Percentiles rank a stretch among this genome's conserved stretches.
Evolutionary conservation across 2,797 vertebrate species (phyloP).

Genomic region (Aulostomus chinensis): DNA sequence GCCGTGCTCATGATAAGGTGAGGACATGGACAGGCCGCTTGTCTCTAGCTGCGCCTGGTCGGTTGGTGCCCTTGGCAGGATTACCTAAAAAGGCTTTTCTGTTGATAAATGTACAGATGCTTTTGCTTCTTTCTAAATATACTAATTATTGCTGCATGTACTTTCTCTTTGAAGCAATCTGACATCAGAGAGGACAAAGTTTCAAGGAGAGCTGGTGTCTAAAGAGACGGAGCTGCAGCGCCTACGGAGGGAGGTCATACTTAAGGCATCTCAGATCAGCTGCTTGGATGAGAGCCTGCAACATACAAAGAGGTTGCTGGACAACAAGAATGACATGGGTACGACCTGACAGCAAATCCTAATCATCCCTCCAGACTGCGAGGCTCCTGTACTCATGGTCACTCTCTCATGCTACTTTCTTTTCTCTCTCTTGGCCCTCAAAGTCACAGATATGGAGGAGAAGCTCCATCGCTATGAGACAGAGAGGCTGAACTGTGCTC

Average conservation of each 20-base stretch:
- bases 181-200: conserved; percentile 80
- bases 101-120: not conserved
- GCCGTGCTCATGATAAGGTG: conserved; percentile 54
- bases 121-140: not conserved
- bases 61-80: no score
- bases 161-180: conserved; percentile 53
- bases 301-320: conserved; percentile 78
- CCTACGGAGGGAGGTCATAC: conserved; percentile 78
- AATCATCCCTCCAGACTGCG: no score
- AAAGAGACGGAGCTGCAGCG: conserved; percentile 83
- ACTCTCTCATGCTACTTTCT: not conserved
- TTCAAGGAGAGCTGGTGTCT: conserved; percentile 78
- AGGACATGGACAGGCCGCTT: conserved; percentile 4
- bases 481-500: conserved; percentile 71
- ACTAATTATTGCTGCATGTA: not conserved
- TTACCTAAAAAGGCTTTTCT: not conserved
- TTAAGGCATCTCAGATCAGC: conserved; percentile 79
- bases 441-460: conserved; percentile 87
- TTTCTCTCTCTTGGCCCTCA: not conserved
- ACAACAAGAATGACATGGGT: conserved; percentile 84
- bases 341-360: not conserved
- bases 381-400: no score
- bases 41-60: no score
- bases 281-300: conserved; percentile 82
- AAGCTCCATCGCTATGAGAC: conserved; percentile 82